Percentiles rank a stretch among this genome's conserved stretches.
Evolutionary conservation across 2,888 invertebrate genomes (phyloP).

Genomic region (Eupithecia insigniata): DNA sequence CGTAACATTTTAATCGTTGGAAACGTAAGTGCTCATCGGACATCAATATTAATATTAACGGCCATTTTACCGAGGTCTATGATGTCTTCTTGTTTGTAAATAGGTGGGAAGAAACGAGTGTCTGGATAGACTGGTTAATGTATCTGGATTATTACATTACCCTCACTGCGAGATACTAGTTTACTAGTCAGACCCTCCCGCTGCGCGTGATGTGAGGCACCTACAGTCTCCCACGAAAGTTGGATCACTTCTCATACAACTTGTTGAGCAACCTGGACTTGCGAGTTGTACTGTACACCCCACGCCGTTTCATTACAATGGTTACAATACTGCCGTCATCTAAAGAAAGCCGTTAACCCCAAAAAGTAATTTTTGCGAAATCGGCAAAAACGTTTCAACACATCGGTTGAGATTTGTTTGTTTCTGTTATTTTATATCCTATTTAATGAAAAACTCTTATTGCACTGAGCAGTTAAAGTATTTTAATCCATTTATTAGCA

Average conservation of each 20-base stretch:
- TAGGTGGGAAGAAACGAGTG: constrained; percentile 49
- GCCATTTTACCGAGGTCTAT: constrained; percentile 59
- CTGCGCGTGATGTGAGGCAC: constrained; percentile 80
- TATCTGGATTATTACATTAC: constrained; percentile 80
- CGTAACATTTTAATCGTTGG: constrained; percentile 79
- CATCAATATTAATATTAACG: constrained; percentile 64
- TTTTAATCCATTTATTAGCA: too few species aligned
- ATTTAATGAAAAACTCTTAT: too few species aligned
- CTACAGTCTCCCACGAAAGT: constrained; percentile 65
- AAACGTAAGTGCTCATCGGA: constrained; percentile 78
- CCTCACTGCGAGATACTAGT: constrained; percentile 76
- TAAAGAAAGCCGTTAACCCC: too few species aligned
- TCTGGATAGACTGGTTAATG: constrained; percentile 68
- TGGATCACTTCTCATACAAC: constrained; percentile 54
- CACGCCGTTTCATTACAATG: constrained; percentile 79
- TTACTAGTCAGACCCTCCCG: constrained; percentile 78
- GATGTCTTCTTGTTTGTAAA: constrained; percentile 44
- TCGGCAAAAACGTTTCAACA: too few species aligned
- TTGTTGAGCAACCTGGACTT: constrained; percentile 57
- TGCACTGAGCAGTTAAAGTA: too few species aligned
- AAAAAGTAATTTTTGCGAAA: too few species aligned
- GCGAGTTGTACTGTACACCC: constrained; percentile 64
- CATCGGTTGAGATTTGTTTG: too few species aligned
- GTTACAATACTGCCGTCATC: too few species aligned
- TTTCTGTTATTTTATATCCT: too few species aligned